Evolutionary conservation across 2,888 invertebrate genomes (phyloP).

Genomic region (Ophioninae sp.): DNA sequence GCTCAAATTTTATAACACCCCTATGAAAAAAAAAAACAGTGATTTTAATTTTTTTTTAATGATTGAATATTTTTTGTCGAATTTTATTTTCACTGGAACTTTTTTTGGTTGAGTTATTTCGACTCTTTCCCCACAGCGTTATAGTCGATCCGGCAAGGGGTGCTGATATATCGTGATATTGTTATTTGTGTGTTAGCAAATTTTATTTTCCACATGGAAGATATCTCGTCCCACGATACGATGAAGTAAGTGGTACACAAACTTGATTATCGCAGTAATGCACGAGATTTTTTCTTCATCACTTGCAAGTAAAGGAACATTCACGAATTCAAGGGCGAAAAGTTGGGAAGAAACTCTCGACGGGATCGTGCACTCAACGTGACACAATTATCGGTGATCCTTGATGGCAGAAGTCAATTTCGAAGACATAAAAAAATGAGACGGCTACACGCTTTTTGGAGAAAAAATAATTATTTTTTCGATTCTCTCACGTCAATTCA

Average conservation of each 20-base stretch:
- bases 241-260: slow-evolving; percentile 58
- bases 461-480: no score
- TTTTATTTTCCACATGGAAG: slow-evolving; percentile 42
- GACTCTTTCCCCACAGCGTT: background rate
- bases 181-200: slow-evolving; percentile 12
- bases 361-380: no score
- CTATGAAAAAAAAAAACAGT: background rate
- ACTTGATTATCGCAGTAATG: slow-evolving; percentile 35
- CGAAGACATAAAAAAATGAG: no score
- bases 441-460: no score
- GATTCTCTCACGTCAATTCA: no score
- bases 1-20: slow-evolving; percentile 1
- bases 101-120: background rate
- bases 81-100: background rate
- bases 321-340: background rate
- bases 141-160: background rate
- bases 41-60: background rate
- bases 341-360: no score
- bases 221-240: slow-evolving; percentile 41
- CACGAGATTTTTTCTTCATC: slow-evolving; percentile 27
- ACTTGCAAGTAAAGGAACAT: background rate
- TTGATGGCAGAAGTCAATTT: no score
- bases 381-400: no score
- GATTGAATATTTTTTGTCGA: background rate
- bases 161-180: background rate